Evolutionary conservation across 1,140 invertebrate genomes (phyloP), one percentile per base, ranked within the genome.

Genomic region (Drosophila nigrodunni): DNA sequence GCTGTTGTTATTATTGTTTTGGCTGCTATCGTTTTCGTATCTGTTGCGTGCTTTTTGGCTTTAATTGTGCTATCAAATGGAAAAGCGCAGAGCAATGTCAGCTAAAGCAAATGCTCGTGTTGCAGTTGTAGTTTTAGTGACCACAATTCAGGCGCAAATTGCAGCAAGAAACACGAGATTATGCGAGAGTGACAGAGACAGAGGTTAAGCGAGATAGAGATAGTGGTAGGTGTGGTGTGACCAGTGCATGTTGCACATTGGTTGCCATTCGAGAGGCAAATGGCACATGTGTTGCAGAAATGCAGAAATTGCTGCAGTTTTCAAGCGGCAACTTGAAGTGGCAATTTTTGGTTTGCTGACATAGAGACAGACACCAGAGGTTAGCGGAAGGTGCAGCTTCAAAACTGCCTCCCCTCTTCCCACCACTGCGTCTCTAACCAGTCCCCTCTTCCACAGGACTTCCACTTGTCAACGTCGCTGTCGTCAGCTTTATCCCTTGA

Each of bases 1-100:
- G 46, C 52, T 47, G 15, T 41, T 37, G 4, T 44, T 7, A n/a
- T 8, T 52, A 15, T 44, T 54, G 34, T 10, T 50, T 50, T 50
- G 49, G 21, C 57, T 47, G n/a, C 25, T 71, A 71, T 58, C 66
- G 50, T 37, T 41, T 49, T 25, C 13, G 61, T 60, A 72, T 65
- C 67, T 71, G 73, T 47, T 71, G 54, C 69, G 69, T 70, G 74
- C 60, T 55, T 62, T 87, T 72, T 65, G 74, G 70, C 76, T 65
- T 71, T 74, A 67, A 80, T 77, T 80, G 68, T 77, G 64, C 50
- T 68, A 73, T 88, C 62, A 76, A 72, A 79, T 80, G 71, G 71
- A 66, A 52, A 55, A 49, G 52, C 64, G 52, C 66, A 55, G 44
- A 5, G 41, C 50, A 57, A 15, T 18, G 39, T 49, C 30, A 43